Conservation (phyloP, 2,888 invertebrate genomes). For the Idaea biselata region DNA sequence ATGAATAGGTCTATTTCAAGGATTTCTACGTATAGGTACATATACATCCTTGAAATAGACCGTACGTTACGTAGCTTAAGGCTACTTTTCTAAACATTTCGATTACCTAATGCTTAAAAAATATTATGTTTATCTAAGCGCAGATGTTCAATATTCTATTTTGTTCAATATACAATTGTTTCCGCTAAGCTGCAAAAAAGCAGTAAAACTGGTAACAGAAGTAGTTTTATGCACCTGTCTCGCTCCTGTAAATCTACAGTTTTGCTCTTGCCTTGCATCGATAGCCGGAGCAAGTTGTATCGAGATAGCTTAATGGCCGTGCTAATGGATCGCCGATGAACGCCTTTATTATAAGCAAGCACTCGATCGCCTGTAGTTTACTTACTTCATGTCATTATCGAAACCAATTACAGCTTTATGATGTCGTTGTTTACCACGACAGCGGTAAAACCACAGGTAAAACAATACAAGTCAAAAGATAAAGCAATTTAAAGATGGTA, state of each 20-base stretch:
- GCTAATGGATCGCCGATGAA: slow-evolving; percentile 46
- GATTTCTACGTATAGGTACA: too few species aligned
- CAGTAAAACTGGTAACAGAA: neutral
- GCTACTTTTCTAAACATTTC: too few species aligned
- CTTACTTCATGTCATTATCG: slow-evolving; percentile 28
- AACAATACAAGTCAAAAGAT: slow-evolving; percentile 6
- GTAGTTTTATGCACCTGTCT: neutral
- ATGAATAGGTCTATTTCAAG: too few species aligned
- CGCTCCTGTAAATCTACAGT: slow-evolving; percentile 23
- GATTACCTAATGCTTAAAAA: too few species aligned
- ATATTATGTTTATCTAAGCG: too few species aligned
- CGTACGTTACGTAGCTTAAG: too few species aligned
- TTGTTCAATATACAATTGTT: neutral
- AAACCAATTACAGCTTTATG: slow-evolving; percentile 6
- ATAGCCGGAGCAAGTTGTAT: slow-evolving; percentile 41
- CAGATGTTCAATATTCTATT: too few species aligned
- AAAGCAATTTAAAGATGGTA: slow-evolving; percentile 7
- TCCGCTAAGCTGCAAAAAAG: neutral
- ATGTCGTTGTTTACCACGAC: slow-evolving; percentile 9
- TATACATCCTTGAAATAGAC: too few species aligned
- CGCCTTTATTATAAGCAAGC: slow-evolving; percentile 45
- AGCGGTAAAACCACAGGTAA: neutral
- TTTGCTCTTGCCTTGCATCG: slow-evolving; percentile 30
- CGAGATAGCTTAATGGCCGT: slow-evolving; percentile 51
- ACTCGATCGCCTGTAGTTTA: slow-evolving; percentile 36